These are phyloP conservation scores for Ceratotherium simum DNA, from an alignment of 2,113 vertebrate species.

Conservation along the genomic window DNA sequence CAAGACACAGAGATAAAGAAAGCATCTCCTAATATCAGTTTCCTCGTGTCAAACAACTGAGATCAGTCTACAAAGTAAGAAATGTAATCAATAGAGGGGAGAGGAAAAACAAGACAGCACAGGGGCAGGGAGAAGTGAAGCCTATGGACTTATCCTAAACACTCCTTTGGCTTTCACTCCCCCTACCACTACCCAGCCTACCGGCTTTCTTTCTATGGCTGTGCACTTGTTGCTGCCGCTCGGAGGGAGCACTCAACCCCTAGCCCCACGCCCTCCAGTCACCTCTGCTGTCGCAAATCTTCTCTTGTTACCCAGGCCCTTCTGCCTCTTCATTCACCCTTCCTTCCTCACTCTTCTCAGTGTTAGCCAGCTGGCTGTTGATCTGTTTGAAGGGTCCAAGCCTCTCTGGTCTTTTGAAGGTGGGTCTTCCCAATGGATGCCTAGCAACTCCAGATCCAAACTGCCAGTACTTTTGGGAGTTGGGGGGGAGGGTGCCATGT, in stretches of 20 bases:
- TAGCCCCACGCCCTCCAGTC: not conserved
- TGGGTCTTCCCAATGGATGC: not conserved
- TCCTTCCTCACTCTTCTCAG: not conserved
- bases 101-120: not conserved
- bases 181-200: not conserved
- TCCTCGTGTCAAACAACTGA: constrained; percentile 57
- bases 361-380: not conserved
- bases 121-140: not conserved
- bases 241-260: not conserved
- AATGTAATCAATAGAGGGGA: constrained; percentile 40
- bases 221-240: constrained; percentile 13
- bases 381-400: constrained; percentile 29
- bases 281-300: not conserved
- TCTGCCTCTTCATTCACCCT: constrained; percentile 36
- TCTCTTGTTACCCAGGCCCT: not conserved
- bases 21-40: constrained; percentile 57
- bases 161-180: not conserved
- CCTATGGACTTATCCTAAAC: not conserved
- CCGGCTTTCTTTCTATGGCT: not conserved
- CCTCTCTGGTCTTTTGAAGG: not conserved
- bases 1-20: constrained; percentile 66
- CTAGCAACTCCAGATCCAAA: constrained; percentile 43
- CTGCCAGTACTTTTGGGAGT: not conserved
- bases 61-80: constrained; percentile 45
- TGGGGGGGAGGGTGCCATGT: not conserved